Evolutionary conservation across 2,888 invertebrate species (phyloP).

Genomic region (Trichacis sp.): DNA sequence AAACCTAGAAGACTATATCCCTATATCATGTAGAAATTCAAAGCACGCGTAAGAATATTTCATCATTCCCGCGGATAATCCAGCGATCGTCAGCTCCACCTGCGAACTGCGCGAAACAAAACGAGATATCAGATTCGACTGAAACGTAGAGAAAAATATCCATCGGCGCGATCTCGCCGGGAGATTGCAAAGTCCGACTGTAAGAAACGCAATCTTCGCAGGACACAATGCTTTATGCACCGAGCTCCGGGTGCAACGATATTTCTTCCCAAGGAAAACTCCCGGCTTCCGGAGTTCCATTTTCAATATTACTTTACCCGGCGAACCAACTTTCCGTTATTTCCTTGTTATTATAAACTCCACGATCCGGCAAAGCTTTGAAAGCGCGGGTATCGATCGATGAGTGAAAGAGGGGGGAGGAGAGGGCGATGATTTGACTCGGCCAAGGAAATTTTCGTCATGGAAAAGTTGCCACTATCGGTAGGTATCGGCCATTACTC

Average conservation of each 20-base stretch:
- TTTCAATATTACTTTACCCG: slow-evolving; percentile 26
- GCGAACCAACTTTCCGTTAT: slow-evolving; percentile 12
- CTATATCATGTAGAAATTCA: too few relatives aligned
- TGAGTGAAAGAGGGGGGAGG: too few relatives aligned
- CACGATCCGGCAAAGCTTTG: neutral
- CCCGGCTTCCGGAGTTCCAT: slow-evolving; percentile 15
- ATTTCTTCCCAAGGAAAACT: slow-evolving; percentile 12
- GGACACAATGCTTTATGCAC: slow-evolving; percentile 24
- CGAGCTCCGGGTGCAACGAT: slow-evolving; percentile 15
- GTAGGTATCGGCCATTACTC: slow-evolving; percentile 53
- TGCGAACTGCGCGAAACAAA: slow-evolving; percentile 38
- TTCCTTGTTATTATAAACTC: slow-evolving; percentile 7
- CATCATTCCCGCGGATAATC: slow-evolving; percentile 59
- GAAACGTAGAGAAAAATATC: slow-evolving; percentile 13
- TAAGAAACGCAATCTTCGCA: slow-evolving; percentile 20
- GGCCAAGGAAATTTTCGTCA: slow-evolving; percentile 22
- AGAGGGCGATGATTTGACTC: slow-evolving; percentile 10
- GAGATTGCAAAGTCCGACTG: slow-evolving; percentile 16
- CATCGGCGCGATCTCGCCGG: slow-evolving; percentile 14
- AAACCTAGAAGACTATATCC: too few relatives aligned
- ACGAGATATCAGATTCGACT: neutral
- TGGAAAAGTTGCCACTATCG: slow-evolving; percentile 47
- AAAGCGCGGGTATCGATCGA: neutral
- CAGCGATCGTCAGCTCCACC: slow-evolving; percentile 56
- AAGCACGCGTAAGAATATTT: slow-evolving; percentile 42